Evolutionary conservation across 2,888 invertebrate genomes (phyloP), one percentile per base, ranked within the genome.

Genomic region (Galerucella pusilla): DNA sequence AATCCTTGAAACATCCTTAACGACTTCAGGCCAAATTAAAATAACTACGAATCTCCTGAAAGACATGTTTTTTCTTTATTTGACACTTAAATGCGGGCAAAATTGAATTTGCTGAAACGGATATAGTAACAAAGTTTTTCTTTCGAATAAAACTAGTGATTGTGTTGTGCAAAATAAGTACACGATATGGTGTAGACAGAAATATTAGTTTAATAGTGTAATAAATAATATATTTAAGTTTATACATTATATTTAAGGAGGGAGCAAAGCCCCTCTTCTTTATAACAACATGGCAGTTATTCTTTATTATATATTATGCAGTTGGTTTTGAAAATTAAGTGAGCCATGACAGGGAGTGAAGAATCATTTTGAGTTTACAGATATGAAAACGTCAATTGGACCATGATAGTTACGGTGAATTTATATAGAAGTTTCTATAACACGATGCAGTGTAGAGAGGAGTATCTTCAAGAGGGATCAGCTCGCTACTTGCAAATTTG

Each of bases 261-360:
- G 57, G 68, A 45, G 20, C 57, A 64, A 2, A 71, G 45, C 71
- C 71, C 71, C 71, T 20, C 25, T 57, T 42, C 35, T 20, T 57
- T 57, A 20, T 57, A 57, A 57, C 57, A 57, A 57, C 57, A 57
- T 64, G 64, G 63, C 70, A 64, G 70, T 71, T 65, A 71, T 65
- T 71, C 59, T 45, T 65, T 35, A 61, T 65, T 46, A 71, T 71
- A 42, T 57, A 65, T 71, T 57, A 57, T 67, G 49, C 57, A 71
- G 71, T 71, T 59, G 71, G 71, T 71, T 71, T 71, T 71, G 65
- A 57, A 71, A 71, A 71, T 71, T 71, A 71, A 71, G 71, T 71
- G 71, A 71, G 54, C 45, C 71, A 20, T 65, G 59, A 65, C 49
- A 20, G 59, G 71, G 65, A 69, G 49, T 69, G 61, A 69, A 61